Conservation (phyloP, 2,888 invertebrate species). For the Epiblema foenella region DNA sequence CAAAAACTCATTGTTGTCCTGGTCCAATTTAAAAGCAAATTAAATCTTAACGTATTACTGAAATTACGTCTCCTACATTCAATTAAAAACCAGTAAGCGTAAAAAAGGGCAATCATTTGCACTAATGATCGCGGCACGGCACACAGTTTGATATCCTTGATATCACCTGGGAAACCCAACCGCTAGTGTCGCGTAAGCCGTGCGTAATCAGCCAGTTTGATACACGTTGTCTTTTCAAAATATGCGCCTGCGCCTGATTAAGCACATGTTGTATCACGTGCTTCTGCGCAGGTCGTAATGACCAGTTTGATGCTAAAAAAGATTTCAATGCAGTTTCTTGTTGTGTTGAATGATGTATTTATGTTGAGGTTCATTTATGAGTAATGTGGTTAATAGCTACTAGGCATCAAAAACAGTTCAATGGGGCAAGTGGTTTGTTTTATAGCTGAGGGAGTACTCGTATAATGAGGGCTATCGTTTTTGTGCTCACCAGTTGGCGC, state of each 20-base stretch:
- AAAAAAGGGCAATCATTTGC: slow-evolving; percentile 18
- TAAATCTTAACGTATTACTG: too few relatives aligned
- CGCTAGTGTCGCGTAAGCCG: slow-evolving; percentile 17
- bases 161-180: slow-evolving; percentile 35
- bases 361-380: neutral
- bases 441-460: neutral
- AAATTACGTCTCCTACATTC: neutral
- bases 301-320: neutral
- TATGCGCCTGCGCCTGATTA: slow-evolving; percentile 39
- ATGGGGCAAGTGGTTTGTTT: neutral
- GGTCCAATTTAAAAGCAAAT: too few relatives aligned
- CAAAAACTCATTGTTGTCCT: too few relatives aligned
- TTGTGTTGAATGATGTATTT: neutral
- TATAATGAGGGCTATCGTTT: too few relatives aligned
- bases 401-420: neutral
- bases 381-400: neutral
- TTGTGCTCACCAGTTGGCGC: too few relatives aligned
- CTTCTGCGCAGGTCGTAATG: slow-evolving; percentile 8
- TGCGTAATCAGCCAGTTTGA: slow-evolving; percentile 24
- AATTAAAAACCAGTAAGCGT: slow-evolving; percentile 5
- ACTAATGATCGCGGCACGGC: slow-evolving; percentile 9
- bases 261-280: slow-evolving; percentile 25
- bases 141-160: slow-evolving; percentile 32
- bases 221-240: slow-evolving; percentile 15
- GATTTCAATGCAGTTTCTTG: slow-evolving; percentile 8